These are phyloP conservation scores for Caretta caretta DNA, from an alignment of 2,113 vertebrate species.

Conservation along the genomic window DNA sequence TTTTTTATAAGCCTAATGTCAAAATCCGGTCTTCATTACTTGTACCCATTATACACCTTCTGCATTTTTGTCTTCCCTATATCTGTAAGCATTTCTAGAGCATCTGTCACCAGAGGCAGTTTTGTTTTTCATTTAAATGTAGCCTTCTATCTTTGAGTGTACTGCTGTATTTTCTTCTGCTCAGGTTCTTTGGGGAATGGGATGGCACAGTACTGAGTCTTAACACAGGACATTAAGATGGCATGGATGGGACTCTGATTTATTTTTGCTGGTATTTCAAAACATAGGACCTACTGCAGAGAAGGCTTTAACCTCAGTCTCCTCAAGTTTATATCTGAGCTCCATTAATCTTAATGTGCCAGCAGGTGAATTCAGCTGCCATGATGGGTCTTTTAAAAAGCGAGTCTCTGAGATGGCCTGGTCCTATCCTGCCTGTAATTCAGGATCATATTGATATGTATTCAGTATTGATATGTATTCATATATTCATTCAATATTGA, in stretches of 20 bases:
- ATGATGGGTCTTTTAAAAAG: background rate
- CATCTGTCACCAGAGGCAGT: fast-evolving
- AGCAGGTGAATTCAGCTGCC: background rate
- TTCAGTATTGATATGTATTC: no score
- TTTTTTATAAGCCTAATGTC: background rate
- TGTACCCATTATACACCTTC: background rate
- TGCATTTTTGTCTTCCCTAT: background rate
- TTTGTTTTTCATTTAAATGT: background rate
- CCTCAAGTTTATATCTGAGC: background rate
- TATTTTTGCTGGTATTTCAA: background rate
- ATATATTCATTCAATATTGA: background rate
- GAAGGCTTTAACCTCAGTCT: fast-evolving
- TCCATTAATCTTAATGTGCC: background rate
- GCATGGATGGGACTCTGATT: fast-evolving
- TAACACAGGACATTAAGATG: background rate
- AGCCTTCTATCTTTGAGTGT: background rate
- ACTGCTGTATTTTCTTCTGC: background rate
- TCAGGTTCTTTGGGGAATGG: background rate
- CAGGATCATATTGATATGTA: background rate
- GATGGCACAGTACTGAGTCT: background rate
- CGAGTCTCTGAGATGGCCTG: background rate
- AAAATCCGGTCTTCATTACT: background rate
- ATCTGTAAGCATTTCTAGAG: background rate
- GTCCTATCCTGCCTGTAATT: background rate
- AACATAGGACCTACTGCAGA: background rate